Percentiles rank a stretch among this genome's conserved stretches.
phyloP scores from a whole-genome alignment of 1,140 invertebrate species.

The Cephus cinctus region DNA sequence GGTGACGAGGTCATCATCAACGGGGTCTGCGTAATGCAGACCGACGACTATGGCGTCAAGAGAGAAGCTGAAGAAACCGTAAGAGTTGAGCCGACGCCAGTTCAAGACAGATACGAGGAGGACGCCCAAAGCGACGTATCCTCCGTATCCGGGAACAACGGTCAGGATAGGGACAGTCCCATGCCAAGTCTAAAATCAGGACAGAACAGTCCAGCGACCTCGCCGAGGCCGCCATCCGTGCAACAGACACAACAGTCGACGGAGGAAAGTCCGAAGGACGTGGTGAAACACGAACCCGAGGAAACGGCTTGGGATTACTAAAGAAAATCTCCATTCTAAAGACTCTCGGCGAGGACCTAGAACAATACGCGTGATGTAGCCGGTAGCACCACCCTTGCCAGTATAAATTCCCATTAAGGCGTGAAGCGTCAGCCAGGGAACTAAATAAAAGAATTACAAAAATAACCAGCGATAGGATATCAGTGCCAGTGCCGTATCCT shows the following conservation, averaged over 20 bases:
- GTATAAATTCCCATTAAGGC: too few relatives aligned
- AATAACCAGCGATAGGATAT: conserved; percentile 54
- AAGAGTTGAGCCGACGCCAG: conserved; percentile 70
- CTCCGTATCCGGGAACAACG: conserved; percentile 54
- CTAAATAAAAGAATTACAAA: too few relatives aligned
- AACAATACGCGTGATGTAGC: too few relatives aligned
- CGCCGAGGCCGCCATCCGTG: conserved; percentile 39
- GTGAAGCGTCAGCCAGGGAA: too few relatives aligned
- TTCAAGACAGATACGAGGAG: conserved; percentile 61
- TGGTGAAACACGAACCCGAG: conserved; percentile 51
- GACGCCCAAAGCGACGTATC: conserved; percentile 59
- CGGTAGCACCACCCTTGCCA: too few relatives aligned
- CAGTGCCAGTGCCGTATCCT: conserved; percentile 43
- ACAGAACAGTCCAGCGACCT: conserved; percentile 45
- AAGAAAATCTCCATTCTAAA: not conserved
- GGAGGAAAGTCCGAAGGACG: conserved; percentile 46
- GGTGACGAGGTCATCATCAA: conserved; percentile 85
- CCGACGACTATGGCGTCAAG: conserved; percentile 67
- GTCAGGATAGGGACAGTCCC: conserved; percentile 43
- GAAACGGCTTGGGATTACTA: conserved; percentile 52
- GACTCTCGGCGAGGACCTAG: too few relatives aligned
- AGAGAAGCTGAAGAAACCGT: conserved; percentile 68
- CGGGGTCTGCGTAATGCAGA: conserved; percentile 87
- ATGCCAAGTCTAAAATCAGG: conserved; percentile 47
- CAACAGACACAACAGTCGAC: conserved; percentile 37